These are phyloP conservation scores for Lasioglossum oenotherae DNA, from an alignment of 2,888 invertebrate species.

Conservation along the genomic window DNA sequence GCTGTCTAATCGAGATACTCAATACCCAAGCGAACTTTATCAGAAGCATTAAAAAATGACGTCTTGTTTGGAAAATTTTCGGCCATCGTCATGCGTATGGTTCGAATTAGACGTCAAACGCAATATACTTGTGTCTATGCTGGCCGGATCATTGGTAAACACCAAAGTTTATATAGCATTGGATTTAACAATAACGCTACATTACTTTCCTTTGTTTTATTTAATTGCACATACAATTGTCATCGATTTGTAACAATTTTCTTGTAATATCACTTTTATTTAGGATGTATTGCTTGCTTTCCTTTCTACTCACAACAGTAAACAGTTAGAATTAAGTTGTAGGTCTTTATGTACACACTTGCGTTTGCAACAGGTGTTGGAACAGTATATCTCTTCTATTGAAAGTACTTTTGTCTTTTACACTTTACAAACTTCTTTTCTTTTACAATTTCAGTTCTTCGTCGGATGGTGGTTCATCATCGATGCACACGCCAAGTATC, in stretches of 20 bases:
- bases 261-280: neutral
- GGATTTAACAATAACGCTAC: slow-evolving; percentile 4
- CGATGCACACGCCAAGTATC: slow-evolving; percentile 94
- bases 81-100: slow-evolving; percentile 92
- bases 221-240: slow-evolving; percentile 1
- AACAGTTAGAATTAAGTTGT: neutral
- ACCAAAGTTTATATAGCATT: slow-evolving; percentile 23
- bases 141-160: slow-evolving; percentile 94
- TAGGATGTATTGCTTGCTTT: neutral
- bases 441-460: slow-evolving; percentile 90
- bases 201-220: neutral
- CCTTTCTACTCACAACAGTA: neutral
- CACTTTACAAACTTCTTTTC: neutral
- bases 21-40: slow-evolving; percentile 7
- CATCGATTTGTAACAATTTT: neutral
- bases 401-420: neutral
- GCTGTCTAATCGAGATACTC: slow-evolving; percentile 15
- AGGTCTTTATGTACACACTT: neutral
- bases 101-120: slow-evolving; percentile 94
- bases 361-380: neutral
- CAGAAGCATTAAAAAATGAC: slow-evolving; percentile 80
- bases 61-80: slow-evolving; percentile 90
- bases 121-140: slow-evolving; percentile 93
- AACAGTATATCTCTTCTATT: neutral
- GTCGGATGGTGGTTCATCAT: slow-evolving; percentile 99